phyloP scores from a whole-genome alignment of 2,888 invertebrate species.

The Lepidochitona cinerea region DNA sequence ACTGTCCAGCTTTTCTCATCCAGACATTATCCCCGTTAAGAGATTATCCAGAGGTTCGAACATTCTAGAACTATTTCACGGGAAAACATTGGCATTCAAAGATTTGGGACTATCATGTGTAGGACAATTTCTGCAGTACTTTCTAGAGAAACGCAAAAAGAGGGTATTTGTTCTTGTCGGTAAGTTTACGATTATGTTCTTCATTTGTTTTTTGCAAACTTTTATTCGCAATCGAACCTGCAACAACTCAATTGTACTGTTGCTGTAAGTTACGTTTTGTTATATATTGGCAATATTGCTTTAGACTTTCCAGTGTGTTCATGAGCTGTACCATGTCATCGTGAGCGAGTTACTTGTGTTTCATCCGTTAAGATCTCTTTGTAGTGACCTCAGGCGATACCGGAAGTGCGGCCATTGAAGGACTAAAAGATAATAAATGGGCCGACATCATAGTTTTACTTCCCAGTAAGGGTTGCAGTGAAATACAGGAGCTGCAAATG shows the following conservation, averaged over 20 bases:
- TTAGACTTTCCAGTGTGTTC: too few species aligned
- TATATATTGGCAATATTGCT: too few species aligned
- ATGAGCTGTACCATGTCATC: too few species aligned
- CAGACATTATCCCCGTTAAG: slow-evolving; percentile 56
- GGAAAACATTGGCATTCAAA: slow-evolving; percentile 73
- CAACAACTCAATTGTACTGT: too few species aligned
- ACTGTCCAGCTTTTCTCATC: slow-evolving; percentile 51
- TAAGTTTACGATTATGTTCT: too few species aligned
- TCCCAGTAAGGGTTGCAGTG: slow-evolving; percentile 69
- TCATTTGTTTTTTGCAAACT: too few species aligned
- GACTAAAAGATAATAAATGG: slow-evolving; percentile 66
- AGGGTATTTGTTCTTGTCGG: slow-evolving; percentile 67
- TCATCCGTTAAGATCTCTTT: too few species aligned
- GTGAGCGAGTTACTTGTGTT: too few species aligned
- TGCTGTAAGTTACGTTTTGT: too few species aligned
- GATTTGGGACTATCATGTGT: slow-evolving; percentile 71
- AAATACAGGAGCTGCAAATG: slow-evolving; percentile 73
- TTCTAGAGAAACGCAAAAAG: slow-evolving; percentile 62
- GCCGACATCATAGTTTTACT: slow-evolving; percentile 72
- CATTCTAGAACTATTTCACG: slow-evolving; percentile 72
- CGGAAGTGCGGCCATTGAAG: slow-evolving; percentile 72
- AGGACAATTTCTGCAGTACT: slow-evolving; percentile 70
- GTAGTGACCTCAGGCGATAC: slow-evolving; percentile 73
- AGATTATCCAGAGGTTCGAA: slow-evolving; percentile 60
- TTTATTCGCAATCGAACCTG: too few species aligned